phyloP scores from a whole-genome alignment of 2,888 invertebrate genomes.

The Acanthosepion esculentum region DNA sequence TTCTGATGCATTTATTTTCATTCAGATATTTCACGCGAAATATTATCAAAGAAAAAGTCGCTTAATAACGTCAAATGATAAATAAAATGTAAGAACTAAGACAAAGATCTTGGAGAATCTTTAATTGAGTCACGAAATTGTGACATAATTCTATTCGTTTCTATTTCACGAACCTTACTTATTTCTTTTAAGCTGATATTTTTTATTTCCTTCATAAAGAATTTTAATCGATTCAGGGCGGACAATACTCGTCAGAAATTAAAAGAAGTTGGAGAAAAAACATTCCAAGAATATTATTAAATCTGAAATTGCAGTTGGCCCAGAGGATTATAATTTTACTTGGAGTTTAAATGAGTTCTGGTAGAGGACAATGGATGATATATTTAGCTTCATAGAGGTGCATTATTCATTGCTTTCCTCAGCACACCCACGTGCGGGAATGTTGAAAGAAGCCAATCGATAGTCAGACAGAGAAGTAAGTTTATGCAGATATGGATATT shows the following conservation, averaged over 20 bases:
- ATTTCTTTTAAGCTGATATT: neutral
- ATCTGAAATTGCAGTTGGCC: neutral
- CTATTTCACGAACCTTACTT: neutral
- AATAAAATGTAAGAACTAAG: neutral
- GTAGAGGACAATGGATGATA: too few species aligned
- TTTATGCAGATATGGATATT: too few species aligned
- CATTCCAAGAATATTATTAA: neutral
- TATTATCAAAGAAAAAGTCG: neutral
- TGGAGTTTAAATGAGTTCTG: too few species aligned
- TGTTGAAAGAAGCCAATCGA: too few species aligned
- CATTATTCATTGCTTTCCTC: too few species aligned
- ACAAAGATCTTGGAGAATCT: neutral
- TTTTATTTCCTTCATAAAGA: neutral
- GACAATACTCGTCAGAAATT: neutral
- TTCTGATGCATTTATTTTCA: neutral
- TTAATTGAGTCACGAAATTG: neutral
- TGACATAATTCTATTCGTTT: neutral
- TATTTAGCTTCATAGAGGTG: too few species aligned
- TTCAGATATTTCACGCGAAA: neutral
- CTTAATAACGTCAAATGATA: neutral
- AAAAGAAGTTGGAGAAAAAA: neutral
- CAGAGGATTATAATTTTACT: neutral
- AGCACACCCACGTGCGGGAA: too few species aligned
- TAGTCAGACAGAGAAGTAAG: too few species aligned
- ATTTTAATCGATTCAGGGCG: conserved; percentile 2